Evolutionary conservation across 2,113 vertebrate genomes (phyloP).

Genomic region (Phaethon lepturus): DNA sequence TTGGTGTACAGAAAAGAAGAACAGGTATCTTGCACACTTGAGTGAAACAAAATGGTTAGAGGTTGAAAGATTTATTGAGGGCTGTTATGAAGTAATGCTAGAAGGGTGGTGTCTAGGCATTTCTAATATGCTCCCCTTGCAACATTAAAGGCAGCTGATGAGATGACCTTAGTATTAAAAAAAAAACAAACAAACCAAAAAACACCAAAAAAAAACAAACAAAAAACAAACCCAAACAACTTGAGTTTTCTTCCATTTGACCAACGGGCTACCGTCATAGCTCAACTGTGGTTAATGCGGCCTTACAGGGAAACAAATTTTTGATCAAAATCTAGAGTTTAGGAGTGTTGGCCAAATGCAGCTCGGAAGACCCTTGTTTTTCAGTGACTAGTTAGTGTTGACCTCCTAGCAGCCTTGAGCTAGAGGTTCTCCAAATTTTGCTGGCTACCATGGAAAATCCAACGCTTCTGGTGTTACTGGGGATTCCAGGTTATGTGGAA

Average conservation of each 20-base stretch:
- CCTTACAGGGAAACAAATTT: background rate
- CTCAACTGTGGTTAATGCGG: background rate
- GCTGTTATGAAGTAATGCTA: background rate
- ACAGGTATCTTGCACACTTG: background rate
- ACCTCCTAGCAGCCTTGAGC: background rate
- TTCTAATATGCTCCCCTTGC: background rate
- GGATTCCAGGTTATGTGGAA: background rate
- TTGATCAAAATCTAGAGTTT: background rate
- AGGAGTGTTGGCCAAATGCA: background rate
- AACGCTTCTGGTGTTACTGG: background rate
- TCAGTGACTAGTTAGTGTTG: background rate
- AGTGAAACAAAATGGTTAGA: background rate
- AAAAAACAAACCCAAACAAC: background rate
- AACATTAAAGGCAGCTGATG: background rate
- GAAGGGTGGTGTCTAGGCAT: rapidly evolving
- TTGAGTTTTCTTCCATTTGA: background rate
- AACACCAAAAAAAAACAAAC: rapidly evolving
- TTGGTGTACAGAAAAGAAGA: background rate
- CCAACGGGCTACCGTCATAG: background rate
- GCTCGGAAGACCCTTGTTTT: background rate
- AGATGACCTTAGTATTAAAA: background rate
- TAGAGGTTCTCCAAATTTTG: background rate
- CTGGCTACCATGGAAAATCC: background rate
- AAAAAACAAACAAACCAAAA: background rate
- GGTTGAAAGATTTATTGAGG: conserved; percentile 13